Conservation (phyloP, 2,888 invertebrate species). For the Microctonus hyperodae region DNA sequence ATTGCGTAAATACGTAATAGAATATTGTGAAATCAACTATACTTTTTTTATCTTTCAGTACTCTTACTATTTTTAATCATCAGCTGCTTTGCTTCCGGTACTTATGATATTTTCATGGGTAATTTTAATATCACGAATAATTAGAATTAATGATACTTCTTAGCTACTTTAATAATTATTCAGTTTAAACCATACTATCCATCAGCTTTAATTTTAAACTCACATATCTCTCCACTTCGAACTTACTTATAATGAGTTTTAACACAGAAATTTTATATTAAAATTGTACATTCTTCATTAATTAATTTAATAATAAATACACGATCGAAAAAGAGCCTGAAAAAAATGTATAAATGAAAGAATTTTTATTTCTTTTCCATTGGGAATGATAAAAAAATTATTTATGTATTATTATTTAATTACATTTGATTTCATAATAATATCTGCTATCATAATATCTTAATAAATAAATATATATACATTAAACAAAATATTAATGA, state of each 20-base stretch:
- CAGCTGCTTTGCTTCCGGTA: constrained; percentile 1
- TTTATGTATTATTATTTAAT: neutral
- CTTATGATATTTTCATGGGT: neutral
- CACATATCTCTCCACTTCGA: neutral
- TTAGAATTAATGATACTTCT: neutral
- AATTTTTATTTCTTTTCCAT: neutral
- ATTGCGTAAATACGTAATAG: neutral
- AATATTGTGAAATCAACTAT: neutral
- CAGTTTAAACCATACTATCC: neutral
- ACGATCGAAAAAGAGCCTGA: neutral
- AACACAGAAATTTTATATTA: neutral
- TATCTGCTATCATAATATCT: neutral
- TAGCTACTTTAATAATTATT: neutral
- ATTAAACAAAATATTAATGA: neutral
- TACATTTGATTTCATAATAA: neutral
- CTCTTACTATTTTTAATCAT: neutral
- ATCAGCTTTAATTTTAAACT: neutral
- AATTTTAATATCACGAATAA: neutral
- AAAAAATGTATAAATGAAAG: neutral
- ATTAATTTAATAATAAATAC: neutral
- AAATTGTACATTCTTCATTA: neutral
- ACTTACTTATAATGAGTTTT: neutral
- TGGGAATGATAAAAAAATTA: neutral
- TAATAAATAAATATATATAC: neutral
- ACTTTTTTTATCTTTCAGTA: neutral